These are phyloP conservation scores for Melipona bicolor DNA, from an alignment of 2,888 invertebrate species.

Conservation along the genomic window DNA sequence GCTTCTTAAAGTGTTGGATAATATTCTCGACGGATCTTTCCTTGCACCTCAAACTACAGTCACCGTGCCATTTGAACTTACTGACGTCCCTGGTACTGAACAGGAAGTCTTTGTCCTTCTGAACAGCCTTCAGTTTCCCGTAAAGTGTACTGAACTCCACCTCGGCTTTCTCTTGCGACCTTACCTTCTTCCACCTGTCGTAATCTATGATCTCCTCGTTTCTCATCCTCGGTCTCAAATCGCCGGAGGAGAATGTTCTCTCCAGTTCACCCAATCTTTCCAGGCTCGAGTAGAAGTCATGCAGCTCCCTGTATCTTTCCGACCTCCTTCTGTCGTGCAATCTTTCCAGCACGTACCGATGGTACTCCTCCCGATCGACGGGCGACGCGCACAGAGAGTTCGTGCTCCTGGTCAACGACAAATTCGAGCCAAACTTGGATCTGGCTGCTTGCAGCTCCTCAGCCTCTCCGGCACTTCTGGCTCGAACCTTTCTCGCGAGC, in stretches of 20 bases:
- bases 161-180: constrained; percentile 92
- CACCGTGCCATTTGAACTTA: constrained; percentile 91
- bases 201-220: constrained; percentile 94
- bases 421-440: constrained; percentile 70
- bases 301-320: constrained; percentile 93
- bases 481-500: constrained; percentile 85
- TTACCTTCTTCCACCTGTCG: constrained; percentile 93
- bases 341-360: constrained; percentile 88
- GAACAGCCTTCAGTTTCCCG: constrained; percentile 90
- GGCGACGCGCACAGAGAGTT: constrained; percentile 84
- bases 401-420: constrained; percentile 83
- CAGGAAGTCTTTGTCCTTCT: constrained; percentile 93
- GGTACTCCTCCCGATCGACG: constrained; percentile 87
- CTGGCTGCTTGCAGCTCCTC: constrained; percentile 79
- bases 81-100: constrained; percentile 91
- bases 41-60: constrained; percentile 90
- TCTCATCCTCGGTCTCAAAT: constrained; percentile 89
- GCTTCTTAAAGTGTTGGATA: constrained; percentile 90
- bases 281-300: constrained; percentile 93
- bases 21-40: constrained; percentile 96
- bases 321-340: constrained; percentile 89
- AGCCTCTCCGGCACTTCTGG: constrained; percentile 89
- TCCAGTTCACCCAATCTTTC: constrained; percentile 94
- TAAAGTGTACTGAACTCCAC: constrained; percentile 92
- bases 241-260: constrained; percentile 89